Base-by-base conservation (phyloP, 2,888 invertebrate genomes). In the Papilio elwesi region DNA sequence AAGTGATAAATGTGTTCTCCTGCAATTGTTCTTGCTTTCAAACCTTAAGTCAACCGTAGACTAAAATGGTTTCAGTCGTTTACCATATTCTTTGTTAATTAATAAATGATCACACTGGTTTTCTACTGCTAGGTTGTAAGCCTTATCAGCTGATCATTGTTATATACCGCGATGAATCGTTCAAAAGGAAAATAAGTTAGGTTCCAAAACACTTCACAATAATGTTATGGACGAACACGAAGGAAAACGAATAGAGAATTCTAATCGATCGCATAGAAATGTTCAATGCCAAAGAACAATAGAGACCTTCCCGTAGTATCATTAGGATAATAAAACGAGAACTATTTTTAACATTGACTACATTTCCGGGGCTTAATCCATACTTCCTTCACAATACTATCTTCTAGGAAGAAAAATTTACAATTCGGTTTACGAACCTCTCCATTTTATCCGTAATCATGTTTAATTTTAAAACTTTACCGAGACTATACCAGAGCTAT, bases 271-370 rank as follows among this genome's bases (percentile, higher is more conserved):
- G 47, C 26, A 63, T 47, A 47, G 70, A 70, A 63, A 70, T 63
- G 38, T 10, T 63, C 70, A 63, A 70, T 63, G 70, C 16, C 70
- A 47, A 63, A 52, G 52, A 69, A 62, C 69, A 70, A 70, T 64
- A 43, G 52, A 43, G 52, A 13, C 26, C 63, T 70, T 63, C 70
- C 59, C 9, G 43, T 15, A 43, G 59, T 59, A 57, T 38, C 38
- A 49, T 13, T 49, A 62, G 59, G 59, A 43, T 15, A 62, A 62
- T 62, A 43, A 62, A 62, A 62, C 59, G 43, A 15, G 59, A 15
- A 15, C 38, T 62, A 6, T 59, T 43, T 59, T 12, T 57, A 26
- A 15, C 43, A 59, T 59, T 59, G 57, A 59, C 4, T n/a, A 62
- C 7, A n/a, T 62, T 62, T 62, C 59, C 59, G 59, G 59, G 10